Percentiles rank a stretch among this genome's conserved stretches.
Conservation (phyloP, 2,113 vertebrate genomes). For the Labeo catla region DNA sequence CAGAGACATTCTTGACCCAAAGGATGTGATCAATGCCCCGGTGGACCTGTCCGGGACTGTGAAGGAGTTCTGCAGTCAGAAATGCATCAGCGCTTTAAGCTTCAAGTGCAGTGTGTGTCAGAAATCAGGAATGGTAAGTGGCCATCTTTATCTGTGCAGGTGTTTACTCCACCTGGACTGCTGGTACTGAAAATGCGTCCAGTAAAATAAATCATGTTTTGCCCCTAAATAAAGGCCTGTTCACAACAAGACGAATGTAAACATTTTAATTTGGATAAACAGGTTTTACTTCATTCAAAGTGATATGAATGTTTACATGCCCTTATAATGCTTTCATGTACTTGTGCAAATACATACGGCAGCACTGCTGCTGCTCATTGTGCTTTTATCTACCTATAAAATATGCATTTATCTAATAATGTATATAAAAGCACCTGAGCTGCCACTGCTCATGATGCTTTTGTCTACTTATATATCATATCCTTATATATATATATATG, state of each 20-base stretch:
- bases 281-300: background rate
- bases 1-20: slow-evolving; percentile 88
- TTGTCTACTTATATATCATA: too few species aligned
- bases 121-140: slow-evolving; percentile 84
- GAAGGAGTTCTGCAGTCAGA: slow-evolving; percentile 94
- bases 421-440: too few species aligned
- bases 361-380: background rate
- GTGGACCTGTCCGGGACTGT: slow-evolving; percentile 83
- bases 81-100: slow-evolving; percentile 86
- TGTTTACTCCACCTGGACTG: background rate
- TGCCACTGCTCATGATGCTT: too few species aligned
- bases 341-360: background rate
- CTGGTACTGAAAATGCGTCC: background rate
- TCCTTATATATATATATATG: too few species aligned
- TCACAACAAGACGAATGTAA: background rate
- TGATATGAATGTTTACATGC: background rate
- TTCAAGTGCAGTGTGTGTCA: slow-evolving; percentile 93
- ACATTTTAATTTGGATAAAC: background rate
- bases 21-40: slow-evolving; percentile 89
- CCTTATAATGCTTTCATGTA: background rate
- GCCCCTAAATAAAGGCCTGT: background rate
- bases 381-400: too few species aligned
- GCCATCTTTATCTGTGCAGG: background rate
- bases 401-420: too few species aligned
- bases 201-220: background rate